A percentile compares a stretch with the other conserved stretches of the same genome.
These are phyloP conservation scores for Pocillopora verrucosa DNA, from an alignment of 64 coral and sea anemone genomes.

Conservation along the genomic window DNA sequence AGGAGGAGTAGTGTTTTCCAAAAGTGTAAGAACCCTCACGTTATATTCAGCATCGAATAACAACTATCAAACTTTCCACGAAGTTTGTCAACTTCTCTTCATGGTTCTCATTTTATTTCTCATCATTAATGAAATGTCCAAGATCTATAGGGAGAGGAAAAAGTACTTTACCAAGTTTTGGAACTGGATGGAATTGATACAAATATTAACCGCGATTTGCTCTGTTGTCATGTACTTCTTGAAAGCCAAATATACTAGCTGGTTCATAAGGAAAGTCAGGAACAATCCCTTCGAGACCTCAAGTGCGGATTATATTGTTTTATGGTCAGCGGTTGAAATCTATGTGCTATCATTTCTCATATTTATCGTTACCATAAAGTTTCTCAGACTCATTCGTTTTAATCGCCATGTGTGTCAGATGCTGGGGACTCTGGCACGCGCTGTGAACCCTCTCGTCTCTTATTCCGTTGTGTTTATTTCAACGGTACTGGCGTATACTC, in stretches of 20 bases:
- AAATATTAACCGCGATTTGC: slow-evolving; percentile 49
- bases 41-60: slow-evolving; percentile 49
- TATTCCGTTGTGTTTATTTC: slow-evolving; percentile 32
- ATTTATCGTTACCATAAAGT: slow-evolving; percentile 61
- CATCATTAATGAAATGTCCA: slow-evolving; percentile 33
- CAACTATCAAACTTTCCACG: slow-evolving; percentile 25
- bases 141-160: slow-evolving; percentile 30
- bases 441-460: slow-evolving; percentile 34
- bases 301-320: slow-evolving; percentile 61
- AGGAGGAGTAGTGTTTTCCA: slow-evolving; percentile 20
- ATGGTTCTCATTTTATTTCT: slow-evolving; percentile 67
- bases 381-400: slow-evolving; percentile 66
- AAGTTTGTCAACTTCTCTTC: slow-evolving; percentile 71
- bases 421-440: slow-evolving; percentile 51
- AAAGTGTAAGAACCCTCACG: slow-evolving; percentile 52
- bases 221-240: slow-evolving; percentile 56
- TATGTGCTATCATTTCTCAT: slow-evolving; percentile 68
- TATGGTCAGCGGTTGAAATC: slow-evolving; percentile 60
- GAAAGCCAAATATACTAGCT: slow-evolving; percentile 56
- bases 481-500: slow-evolving; percentile 50
- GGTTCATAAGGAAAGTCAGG: slow-evolving; percentile 40
- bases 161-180: slow-evolving; percentile 48
- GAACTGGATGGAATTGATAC: slow-evolving; percentile 70
- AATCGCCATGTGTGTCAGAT: slow-evolving; percentile 65
- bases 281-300: slow-evolving; percentile 68